Conservation (phyloP, 2,888 invertebrate species). For the Dicyrtomina minuta region DNA sequence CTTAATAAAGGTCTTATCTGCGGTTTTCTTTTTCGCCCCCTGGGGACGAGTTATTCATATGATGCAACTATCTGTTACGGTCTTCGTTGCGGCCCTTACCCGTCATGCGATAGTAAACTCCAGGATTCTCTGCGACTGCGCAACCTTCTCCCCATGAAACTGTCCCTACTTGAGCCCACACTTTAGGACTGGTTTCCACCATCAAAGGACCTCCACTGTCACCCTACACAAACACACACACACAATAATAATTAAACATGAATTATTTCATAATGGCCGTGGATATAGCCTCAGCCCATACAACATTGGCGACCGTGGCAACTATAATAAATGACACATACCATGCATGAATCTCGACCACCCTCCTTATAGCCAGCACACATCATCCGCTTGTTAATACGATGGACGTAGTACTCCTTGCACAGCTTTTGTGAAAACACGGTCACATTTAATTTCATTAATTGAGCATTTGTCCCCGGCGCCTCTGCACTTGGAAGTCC, state of each 20-base stretch:
- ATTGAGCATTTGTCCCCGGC: conserved; percentile 30
- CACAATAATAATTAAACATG: no score
- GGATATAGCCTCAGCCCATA: no score
- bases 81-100: conserved; percentile 29
- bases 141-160: conserved; percentile 51
- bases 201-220: conserved; percentile 45
- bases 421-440: conserved; percentile 43
- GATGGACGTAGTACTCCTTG: conserved; percentile 41
- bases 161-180: conserved; percentile 45
- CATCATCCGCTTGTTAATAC: conserved; percentile 48
- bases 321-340: conserved; percentile 3
- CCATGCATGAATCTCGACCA: conserved; percentile 45
- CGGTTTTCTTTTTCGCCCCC: no score
- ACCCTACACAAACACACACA: conserved; percentile 26
- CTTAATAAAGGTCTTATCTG: no score
- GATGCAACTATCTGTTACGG: no score
- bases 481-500: conserved; percentile 40
- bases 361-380: conserved; percentile 49
- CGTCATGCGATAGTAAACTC: conserved; percentile 45
- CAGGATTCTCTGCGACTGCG: conserved; percentile 40
- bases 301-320: no score
- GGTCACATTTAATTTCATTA: conserved; percentile 47
- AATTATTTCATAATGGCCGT: background rate
- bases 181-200: conserved; percentile 30
- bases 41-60: no score